These are phyloP conservation scores for Sisyra terminalis DNA, from an alignment of 2,888 invertebrate genomes.

Conservation along the genomic window DNA sequence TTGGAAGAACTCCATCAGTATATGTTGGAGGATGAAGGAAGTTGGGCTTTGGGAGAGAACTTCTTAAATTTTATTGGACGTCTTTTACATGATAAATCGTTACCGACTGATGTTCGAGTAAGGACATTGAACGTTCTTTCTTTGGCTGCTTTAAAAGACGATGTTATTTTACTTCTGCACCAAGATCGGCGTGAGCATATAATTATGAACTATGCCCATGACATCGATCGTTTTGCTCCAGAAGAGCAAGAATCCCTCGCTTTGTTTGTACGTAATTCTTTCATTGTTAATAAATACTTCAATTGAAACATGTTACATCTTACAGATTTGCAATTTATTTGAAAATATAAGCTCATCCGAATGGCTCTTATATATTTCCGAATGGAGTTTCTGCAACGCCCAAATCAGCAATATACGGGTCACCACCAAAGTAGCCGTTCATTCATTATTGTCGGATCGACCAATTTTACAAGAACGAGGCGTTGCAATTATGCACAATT, in stretches of 20 bases:
- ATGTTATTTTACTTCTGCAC: slow-evolving; percentile 75
- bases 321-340: slow-evolving; percentile 76
- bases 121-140: slow-evolving; percentile 54
- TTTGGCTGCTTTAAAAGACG: slow-evolving; percentile 68
- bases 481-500: slow-evolving; percentile 74
- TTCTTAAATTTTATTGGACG: slow-evolving; percentile 65
- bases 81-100: slow-evolving; percentile 39
- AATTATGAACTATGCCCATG: slow-evolving; percentile 72
- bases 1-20: slow-evolving; percentile 76
- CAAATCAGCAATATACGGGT: slow-evolving; percentile 75
- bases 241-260: slow-evolving; percentile 68
- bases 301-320: slow-evolving; percentile 6
- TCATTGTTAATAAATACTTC: background rate
- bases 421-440: slow-evolving; percentile 82
- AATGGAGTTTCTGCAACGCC: slow-evolving; percentile 66
- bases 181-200: slow-evolving; percentile 80
- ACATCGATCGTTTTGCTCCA: slow-evolving; percentile 54
- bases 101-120: slow-evolving; percentile 43
- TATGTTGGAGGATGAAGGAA: slow-evolving; percentile 75
- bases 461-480: slow-evolving; percentile 61
- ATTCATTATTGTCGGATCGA: slow-evolving; percentile 59
- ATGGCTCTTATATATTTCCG: slow-evolving; percentile 87
- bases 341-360: slow-evolving; percentile 78
- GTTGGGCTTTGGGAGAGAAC: slow-evolving; percentile 82
- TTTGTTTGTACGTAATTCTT: slow-evolving; percentile 48